These are phyloP conservation scores for Stictocephala bisonia DNA, from an alignment of 2,888 invertebrate species.

Conservation along the genomic window DNA sequence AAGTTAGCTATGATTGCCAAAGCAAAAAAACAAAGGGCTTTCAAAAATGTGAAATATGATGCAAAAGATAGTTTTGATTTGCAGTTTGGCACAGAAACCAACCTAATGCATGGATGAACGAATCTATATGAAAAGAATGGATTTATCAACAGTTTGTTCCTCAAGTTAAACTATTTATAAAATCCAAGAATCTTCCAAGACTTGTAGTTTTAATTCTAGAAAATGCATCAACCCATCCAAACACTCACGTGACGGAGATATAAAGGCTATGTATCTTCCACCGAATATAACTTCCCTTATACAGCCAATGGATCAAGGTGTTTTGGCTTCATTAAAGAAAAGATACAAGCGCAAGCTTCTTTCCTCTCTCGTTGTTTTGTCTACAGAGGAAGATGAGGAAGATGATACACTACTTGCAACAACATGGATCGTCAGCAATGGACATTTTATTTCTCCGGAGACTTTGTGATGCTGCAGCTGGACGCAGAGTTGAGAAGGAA, in stretches of 20 bases:
- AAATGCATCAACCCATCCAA: no score
- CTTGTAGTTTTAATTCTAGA: not conserved
- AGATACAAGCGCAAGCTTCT: not conserved
- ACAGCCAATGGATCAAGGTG: not conserved
- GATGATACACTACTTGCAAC: not conserved
- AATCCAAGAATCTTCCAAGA: not conserved
- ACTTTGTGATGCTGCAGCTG: not conserved
- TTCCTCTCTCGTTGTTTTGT: no score
- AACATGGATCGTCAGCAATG: not conserved
- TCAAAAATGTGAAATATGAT: no score
- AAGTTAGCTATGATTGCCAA: no score
- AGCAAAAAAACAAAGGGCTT: no score
- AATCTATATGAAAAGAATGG: not conserved
- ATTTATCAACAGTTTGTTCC: not conserved
- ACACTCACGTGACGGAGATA: not conserved
- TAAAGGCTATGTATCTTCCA: not conserved
- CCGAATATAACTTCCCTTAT: not conserved
- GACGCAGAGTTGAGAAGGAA: not conserved
- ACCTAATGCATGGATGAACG: not conserved
- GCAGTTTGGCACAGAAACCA: no score
- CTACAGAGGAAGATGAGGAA: no score
- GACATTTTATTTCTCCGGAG: conserved; percentile 4
- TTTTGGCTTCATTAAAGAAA: no score
- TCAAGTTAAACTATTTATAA: not conserved
- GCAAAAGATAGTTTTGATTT: no score